A percentile compares a stretch with the other conserved stretches of the same genome.
Conservation (phyloP, 2,113 vertebrate species). For the Notothenia rossii region DNA sequence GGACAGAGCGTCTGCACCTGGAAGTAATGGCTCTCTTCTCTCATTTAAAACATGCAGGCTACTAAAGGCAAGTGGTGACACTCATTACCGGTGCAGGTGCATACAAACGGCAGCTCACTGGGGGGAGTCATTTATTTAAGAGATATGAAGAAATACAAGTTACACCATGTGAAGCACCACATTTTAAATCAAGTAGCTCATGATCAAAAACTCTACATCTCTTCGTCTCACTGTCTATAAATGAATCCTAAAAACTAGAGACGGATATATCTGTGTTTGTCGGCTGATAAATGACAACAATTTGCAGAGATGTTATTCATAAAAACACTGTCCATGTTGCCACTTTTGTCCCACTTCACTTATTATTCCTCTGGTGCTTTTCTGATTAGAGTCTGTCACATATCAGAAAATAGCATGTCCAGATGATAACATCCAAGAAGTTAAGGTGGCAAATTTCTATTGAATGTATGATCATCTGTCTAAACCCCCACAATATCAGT, state of each 20-base stretch:
- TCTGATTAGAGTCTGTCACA: too few species aligned
- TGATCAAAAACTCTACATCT: neutral
- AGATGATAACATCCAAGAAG: too few species aligned
- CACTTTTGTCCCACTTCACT: too few species aligned
- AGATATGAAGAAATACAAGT: neutral
- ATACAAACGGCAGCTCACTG: neutral
- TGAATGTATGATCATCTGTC: neutral
- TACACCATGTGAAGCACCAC: neutral
- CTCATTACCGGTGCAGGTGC: neutral
- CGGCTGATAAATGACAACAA: neutral
- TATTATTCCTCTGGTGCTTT: too few species aligned
- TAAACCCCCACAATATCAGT: neutral
- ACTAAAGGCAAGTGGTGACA: neutral
- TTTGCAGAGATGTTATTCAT: too few species aligned
- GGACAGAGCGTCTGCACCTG: constrained; percentile 64
- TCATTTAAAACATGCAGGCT: neutral
- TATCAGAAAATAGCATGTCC: too few species aligned
- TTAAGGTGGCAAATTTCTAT: too few species aligned
- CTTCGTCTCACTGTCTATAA: too few species aligned
- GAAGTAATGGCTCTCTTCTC: constrained; percentile 43
- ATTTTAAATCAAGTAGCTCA: neutral
- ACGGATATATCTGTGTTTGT: neutral
- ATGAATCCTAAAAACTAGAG: too few species aligned
- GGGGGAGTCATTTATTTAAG: neutral
- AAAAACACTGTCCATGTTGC: too few species aligned